Conservation (phyloP, 64 coral and sea anemone species). For the Pocillopora verrucosa region DNA sequence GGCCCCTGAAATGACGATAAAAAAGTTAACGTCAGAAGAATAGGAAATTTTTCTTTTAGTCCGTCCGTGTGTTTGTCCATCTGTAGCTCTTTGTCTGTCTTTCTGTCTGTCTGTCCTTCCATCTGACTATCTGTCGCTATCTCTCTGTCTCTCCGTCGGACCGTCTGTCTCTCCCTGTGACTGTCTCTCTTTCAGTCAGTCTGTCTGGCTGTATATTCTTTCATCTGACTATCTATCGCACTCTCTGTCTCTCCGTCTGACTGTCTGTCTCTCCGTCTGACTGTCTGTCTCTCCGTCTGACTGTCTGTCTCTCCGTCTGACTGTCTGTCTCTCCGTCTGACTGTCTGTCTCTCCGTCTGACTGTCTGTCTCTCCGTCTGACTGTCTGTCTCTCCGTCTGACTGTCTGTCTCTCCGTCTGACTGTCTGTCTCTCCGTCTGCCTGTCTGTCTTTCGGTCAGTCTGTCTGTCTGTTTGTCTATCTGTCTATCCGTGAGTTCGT, state of each 20-base stretch:
- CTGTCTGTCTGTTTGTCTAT: background rate
- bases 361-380: background rate
- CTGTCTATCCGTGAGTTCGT: background rate
- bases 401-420: background rate
- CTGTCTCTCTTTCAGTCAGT: too few species aligned
- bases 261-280: background rate
- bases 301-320: background rate
- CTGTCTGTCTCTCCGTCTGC: background rate
- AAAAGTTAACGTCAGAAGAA: background rate
- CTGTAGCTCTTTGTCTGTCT: too few species aligned
- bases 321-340: background rate
- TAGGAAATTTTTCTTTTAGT: too few species aligned
- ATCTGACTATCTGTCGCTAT: too few species aligned
- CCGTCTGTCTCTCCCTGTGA: too few species aligned
- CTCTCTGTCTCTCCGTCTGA: background rate
- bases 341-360: background rate
- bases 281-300: background rate
- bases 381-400: background rate
- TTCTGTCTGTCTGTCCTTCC: too few species aligned
- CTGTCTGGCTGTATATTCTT: background rate
- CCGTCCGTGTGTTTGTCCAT: too few species aligned
- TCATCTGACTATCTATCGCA: background rate
- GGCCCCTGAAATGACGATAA: background rate
- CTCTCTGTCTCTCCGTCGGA: too few species aligned
- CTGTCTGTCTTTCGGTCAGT: background rate